These are phyloP conservation scores for Drosophila hamatofila DNA, from an alignment of 2,888 invertebrate species.

Conservation along the genomic window DNA sequence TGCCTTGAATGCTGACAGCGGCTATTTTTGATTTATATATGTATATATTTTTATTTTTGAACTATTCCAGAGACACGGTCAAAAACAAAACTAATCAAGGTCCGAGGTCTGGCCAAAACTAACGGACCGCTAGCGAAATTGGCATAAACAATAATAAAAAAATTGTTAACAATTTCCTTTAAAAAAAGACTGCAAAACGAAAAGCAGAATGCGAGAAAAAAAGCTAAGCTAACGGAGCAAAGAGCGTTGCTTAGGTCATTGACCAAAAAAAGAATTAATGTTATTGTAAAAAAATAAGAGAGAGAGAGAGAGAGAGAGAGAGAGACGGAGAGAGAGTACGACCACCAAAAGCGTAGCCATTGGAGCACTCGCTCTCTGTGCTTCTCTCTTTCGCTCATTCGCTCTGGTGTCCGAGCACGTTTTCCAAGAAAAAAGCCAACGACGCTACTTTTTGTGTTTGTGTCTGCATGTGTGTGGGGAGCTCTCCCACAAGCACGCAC, in stretches of 20 bases:
- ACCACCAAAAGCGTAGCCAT: conserved; percentile 16
- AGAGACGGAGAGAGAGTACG: conserved; percentile 3
- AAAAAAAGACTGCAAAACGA: conserved; percentile 14
- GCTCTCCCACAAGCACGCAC: conserved; percentile 40
- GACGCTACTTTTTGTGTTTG: conserved; percentile 57
- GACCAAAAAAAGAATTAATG: conserved; percentile 75
- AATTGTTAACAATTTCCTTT: conserved; percentile 42
- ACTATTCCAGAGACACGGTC: conserved; percentile 27
- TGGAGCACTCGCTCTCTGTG: conserved; percentile 23
- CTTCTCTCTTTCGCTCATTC: conserved; percentile 2
- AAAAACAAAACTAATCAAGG: conserved; percentile 49
- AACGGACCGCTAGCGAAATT: conserved; percentile 35
- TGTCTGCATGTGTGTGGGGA: conserved; percentile 22
- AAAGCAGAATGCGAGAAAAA: conserved; percentile 31
- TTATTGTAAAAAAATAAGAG: conserved; percentile 44
- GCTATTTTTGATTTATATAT: conserved; percentile 7
- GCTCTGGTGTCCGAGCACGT: conserved; percentile 61
- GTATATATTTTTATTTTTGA: conserved; percentile 2
- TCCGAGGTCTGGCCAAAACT: conserved; percentile 39
- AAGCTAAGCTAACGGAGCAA: conserved; percentile 61
- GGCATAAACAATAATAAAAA: conserved; percentile 41
- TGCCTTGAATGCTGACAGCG: conserved; percentile 39
- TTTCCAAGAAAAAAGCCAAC: conserved; percentile 60
- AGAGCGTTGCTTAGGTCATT: conserved; percentile 73
- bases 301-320: conserved; percentile 5